Percentiles rank a stretch among this genome's conserved stretches.
Conservation (phyloP, 2,113 vertebrate species). For the Synodontis membranacea region DNA sequence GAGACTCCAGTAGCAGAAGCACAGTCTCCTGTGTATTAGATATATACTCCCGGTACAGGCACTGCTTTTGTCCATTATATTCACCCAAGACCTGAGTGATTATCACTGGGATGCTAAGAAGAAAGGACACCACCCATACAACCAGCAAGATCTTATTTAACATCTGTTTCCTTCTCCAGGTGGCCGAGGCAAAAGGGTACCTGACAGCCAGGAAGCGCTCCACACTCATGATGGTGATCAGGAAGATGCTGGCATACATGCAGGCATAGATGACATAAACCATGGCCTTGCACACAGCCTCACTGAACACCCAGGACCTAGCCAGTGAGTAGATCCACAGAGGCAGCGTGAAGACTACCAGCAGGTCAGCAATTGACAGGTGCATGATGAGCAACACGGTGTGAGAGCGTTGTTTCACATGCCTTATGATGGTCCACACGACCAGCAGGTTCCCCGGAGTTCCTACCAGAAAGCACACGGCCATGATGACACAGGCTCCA, state of each 20-base stretch:
- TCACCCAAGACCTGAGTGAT: slow-evolving; percentile 60
- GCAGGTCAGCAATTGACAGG: slow-evolving; percentile 71
- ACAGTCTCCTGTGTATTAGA: slow-evolving; percentile 64
- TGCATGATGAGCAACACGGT: slow-evolving; percentile 74
- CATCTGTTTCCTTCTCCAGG: slow-evolving; percentile 68
- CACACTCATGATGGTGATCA: slow-evolving; percentile 76
- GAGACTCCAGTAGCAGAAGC: slow-evolving; percentile 68
- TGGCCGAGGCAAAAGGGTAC: slow-evolving; percentile 66
- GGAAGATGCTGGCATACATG: slow-evolving; percentile 77
- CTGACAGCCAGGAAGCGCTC: slow-evolving; percentile 73
- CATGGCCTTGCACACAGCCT: slow-evolving; percentile 68
- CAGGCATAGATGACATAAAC: slow-evolving; percentile 69
- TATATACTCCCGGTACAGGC: slow-evolving; percentile 61
- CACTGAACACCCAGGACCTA: slow-evolving; percentile 72
- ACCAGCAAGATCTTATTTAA: slow-evolving; percentile 64
- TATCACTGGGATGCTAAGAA: slow-evolving; percentile 72
- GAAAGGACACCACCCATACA: slow-evolving; percentile 66
- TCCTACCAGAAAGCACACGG: slow-evolving; percentile 71
- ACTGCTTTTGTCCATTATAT: slow-evolving; percentile 54
- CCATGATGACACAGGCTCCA: slow-evolving; percentile 68
- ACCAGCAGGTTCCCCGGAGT: slow-evolving; percentile 75
- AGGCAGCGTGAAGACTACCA: slow-evolving; percentile 76
- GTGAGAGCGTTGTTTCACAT: slow-evolving; percentile 72
- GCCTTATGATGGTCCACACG: slow-evolving; percentile 74
- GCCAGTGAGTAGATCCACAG: slow-evolving; percentile 77